Evolutionary conservation across 2,113 vertebrate genomes (phyloP).

Genomic region (Ailuropoda melanoleuca): DNA sequence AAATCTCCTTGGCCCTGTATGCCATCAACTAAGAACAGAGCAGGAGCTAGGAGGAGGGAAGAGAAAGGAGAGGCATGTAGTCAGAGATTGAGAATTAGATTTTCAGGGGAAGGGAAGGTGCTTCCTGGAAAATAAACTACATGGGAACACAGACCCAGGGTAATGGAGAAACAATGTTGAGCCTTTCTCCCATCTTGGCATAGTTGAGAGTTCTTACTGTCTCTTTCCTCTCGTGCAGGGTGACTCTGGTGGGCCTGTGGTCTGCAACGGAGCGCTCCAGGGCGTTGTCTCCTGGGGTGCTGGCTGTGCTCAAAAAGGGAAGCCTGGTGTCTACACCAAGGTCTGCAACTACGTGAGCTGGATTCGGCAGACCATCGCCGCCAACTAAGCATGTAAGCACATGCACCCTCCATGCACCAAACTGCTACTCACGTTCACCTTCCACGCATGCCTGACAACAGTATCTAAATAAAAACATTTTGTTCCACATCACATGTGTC

Average conservation of each 20-base stretch:
- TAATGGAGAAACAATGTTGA: accelerated
- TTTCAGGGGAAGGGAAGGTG: not conserved
- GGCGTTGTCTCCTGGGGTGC: slow-evolving; percentile 87
- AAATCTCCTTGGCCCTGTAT: not conserved
- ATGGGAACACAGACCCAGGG: too few species aligned
- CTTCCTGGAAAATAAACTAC: not conserved
- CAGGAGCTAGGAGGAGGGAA: too few species aligned
- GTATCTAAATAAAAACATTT: slow-evolving; percentile 34
- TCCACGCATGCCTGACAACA: not conserved
- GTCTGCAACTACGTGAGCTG: slow-evolving; percentile 84
- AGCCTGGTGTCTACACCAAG: slow-evolving; percentile 87
- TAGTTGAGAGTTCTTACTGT: not conserved
- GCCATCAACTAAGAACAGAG: not conserved
- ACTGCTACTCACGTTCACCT: accelerated
- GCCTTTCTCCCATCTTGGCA: not conserved
- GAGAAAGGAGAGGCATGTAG: accelerated
- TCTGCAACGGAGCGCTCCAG: slow-evolving; percentile 84
- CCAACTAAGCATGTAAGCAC: slow-evolving; percentile 19
- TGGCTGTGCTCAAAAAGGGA: slow-evolving; percentile 82
- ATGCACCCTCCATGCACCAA: not conserved
- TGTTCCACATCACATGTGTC: not conserved
- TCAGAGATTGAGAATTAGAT: not conserved
- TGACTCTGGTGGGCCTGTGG: slow-evolving; percentile 88
- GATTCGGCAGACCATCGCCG: slow-evolving; percentile 82
- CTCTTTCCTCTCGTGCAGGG: slow-evolving; percentile 72